Conservation (phyloP, 2,113 vertebrate genomes). For the Stictonetta naevosa region DNA sequence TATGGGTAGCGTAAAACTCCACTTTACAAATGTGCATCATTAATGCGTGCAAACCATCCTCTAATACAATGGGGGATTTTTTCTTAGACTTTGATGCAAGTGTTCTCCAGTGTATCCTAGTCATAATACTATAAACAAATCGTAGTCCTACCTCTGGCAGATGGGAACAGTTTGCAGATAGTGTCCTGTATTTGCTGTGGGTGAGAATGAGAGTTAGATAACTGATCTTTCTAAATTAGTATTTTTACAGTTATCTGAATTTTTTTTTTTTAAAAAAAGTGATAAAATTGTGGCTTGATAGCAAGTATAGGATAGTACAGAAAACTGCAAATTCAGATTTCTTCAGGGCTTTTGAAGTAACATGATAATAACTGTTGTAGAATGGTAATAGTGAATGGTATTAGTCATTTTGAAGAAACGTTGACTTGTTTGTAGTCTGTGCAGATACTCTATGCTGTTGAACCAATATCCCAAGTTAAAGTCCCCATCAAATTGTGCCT, state of each 20-base stretch:
- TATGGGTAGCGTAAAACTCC: neutral
- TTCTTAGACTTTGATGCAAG: neutral
- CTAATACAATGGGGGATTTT: neutral
- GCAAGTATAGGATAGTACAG: neutral
- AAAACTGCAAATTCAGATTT: neutral
- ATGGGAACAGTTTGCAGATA: neutral
- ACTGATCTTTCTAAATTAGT: neutral
- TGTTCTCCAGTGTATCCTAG: neutral
- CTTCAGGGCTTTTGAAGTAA: neutral
- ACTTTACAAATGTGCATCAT: fast-evolving
- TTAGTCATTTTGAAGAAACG: neutral
- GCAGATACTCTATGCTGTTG: neutral
- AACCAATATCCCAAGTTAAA: neutral
- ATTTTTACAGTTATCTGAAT: neutral
- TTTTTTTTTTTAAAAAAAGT: neutral
- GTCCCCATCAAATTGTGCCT: neutral
- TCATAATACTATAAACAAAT: neutral
- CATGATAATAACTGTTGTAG: neutral
- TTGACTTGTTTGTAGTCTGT: neutral
- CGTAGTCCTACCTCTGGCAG: neutral
- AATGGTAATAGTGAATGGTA: neutral
- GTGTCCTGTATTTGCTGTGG: neutral
- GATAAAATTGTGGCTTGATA: neutral
- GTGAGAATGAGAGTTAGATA: neutral
- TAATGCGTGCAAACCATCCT: neutral